These are phyloP conservation scores for Oryzias curvinotus DNA, from an alignment of 2,113 vertebrate species.

Conservation along the genomic window DNA sequence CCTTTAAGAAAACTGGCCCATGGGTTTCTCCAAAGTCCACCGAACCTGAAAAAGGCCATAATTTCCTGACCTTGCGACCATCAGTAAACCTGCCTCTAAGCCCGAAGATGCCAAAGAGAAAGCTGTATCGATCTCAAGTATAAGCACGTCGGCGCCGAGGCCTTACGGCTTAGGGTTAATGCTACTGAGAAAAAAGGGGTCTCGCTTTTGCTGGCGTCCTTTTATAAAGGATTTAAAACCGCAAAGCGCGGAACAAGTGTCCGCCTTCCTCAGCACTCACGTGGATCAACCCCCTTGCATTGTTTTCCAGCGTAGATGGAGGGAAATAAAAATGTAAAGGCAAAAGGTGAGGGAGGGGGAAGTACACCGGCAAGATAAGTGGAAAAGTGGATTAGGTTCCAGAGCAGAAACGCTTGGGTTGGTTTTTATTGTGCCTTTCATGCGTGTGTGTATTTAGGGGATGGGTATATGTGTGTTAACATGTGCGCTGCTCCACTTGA, in stretches of 20 bases:
- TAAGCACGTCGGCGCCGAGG: conserved; percentile 17
- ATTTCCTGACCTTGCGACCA: conserved; percentile 38
- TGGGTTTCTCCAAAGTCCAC: conserved; percentile 23
- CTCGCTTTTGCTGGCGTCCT: conserved; percentile 18
- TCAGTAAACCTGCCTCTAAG: conserved; percentile 23
- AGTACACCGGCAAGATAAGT: conserved; percentile 58
- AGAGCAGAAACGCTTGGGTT: conserved; percentile 62
- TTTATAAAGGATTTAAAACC: conserved; percentile 37
- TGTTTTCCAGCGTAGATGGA: conserved; percentile 46
- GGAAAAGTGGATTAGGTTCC: conserved; percentile 71
- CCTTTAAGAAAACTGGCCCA: conserved; percentile 2
- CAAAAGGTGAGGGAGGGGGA: conserved; percentile 6
- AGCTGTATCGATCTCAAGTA: conserved; percentile 30
- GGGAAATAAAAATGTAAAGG: conserved; percentile 34
- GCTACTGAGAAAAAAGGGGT: conserved; percentile 13
- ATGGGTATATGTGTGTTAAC: conserved; percentile 41
- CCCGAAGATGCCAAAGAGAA: conserved; percentile 25
- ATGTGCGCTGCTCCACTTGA: conserved; percentile 45
- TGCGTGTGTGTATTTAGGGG: conserved; percentile 10
- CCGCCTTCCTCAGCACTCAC: conserved; percentile 62
- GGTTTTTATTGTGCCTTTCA: conserved; percentile 54
- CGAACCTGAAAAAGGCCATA: conserved; percentile 14
- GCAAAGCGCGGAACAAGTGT: conserved; percentile 34
- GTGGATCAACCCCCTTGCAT: conserved; percentile 52
- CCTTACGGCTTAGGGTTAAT: conserved; percentile 25